Percentiles rank a stretch among this genome's conserved stretches.
Evolutionary conservation across 23 tunicate genomes (phyloP).

Genomic region (Halocynthia aurantium): DNA sequence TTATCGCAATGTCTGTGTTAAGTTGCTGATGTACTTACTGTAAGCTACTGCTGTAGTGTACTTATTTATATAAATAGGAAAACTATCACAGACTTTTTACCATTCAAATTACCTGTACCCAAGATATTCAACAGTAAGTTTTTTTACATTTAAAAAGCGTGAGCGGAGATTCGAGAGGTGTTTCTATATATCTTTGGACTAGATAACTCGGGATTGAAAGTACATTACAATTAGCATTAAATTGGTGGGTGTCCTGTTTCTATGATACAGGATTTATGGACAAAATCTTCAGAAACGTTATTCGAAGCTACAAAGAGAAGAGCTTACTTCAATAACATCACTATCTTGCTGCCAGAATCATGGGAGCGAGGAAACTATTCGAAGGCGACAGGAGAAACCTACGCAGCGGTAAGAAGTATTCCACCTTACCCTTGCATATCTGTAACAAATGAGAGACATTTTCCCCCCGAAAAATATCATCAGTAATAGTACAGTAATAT

Average conservation of each 20-base stretch:
- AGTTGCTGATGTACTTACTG: too few species aligned
- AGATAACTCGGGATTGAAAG: too few species aligned
- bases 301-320: constrained; percentile 29
- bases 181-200: too few species aligned
- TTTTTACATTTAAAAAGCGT: not conserved
- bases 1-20: too few species aligned
- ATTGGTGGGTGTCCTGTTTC: too few species aligned
- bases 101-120: not conserved
- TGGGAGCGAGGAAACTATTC: constrained; percentile 20
- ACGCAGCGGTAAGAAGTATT: not conserved
- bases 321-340: constrained; percentile 28
- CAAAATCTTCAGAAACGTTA: constrained; percentile 19
- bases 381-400: constrained; percentile 1
- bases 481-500: too few species aligned
- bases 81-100: not conserved
- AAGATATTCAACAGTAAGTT: not conserved
- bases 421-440: too few species aligned
- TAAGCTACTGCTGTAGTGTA: too few species aligned
- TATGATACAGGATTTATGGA: constrained; percentile 4
- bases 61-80: not conserved
- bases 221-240: too few species aligned
- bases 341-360: constrained; percentile 33
- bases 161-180: too few species aligned
- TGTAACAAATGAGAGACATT: too few species aligned
- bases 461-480: too few species aligned